These are phyloP conservation scores for Chirona hameri DNA, from an alignment of 2,888 invertebrate species.

Conservation along the genomic window DNA sequence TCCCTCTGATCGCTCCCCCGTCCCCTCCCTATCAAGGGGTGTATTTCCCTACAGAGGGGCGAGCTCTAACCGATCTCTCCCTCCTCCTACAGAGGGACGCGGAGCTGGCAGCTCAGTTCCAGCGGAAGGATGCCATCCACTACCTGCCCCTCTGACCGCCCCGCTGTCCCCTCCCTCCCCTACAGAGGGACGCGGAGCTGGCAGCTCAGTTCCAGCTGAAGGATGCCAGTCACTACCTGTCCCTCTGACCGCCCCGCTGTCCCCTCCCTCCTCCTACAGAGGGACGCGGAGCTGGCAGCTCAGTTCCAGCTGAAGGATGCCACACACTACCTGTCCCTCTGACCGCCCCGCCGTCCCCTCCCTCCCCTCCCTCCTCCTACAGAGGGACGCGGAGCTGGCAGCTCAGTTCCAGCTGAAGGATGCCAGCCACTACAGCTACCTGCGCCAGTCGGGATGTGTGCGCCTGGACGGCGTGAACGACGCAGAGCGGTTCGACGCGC, in stretches of 20 bases:
- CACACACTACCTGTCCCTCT: constrained; percentile 61
- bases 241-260: neutral
- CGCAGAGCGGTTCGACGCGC: constrained; percentile 70
- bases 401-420: constrained; percentile 67
- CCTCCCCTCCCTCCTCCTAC: neutral
- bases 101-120: constrained; percentile 55
- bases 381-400: constrained; percentile 39
- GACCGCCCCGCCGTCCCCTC: too few relatives aligned
- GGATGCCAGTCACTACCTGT: constrained; percentile 61
- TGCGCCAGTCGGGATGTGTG: constrained; percentile 73
- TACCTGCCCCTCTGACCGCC: constrained; percentile 61
- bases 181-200: constrained; percentile 38
- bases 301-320: constrained; percentile 70
- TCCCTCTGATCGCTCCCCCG: too few relatives aligned
- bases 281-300: constrained; percentile 43
- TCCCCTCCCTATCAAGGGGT: too few relatives aligned
- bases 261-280: constrained; percentile 32
- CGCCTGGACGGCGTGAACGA: constrained; percentile 63
- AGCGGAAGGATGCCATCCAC: constrained; percentile 67
- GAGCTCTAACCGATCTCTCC: too few relatives aligned
- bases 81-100: constrained; percentile 35
- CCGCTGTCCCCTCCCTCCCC: neutral
- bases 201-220: constrained; percentile 63
- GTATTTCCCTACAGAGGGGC: too few relatives aligned
- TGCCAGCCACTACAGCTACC: constrained; percentile 73